These are phyloP conservation scores for Nyctibius grandis DNA, from an alignment of 2,797 vertebrate genomes.

Conservation along the genomic window DNA sequence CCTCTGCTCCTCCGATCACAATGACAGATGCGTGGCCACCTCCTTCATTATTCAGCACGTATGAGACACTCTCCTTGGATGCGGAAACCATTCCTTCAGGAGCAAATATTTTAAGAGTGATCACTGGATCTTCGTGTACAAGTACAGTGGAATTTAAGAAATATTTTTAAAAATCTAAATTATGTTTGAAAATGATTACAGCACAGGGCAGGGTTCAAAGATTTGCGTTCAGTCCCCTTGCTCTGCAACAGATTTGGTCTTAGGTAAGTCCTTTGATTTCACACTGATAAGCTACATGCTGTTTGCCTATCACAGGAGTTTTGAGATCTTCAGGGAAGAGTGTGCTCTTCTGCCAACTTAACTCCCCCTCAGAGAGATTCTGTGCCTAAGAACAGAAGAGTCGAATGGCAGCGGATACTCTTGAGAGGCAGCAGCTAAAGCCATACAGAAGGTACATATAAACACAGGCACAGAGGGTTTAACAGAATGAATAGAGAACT, in stretches of 20 bases:
- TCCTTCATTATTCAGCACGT: slow-evolving; percentile 76
- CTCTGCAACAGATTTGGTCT: background rate
- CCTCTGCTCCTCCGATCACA: slow-evolving; percentile 87
- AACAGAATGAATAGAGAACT: background rate
- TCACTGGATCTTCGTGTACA: background rate
- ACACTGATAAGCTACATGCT: background rate
- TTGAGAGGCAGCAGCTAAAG: background rate
- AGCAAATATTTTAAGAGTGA: background rate
- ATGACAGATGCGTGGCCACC: slow-evolving; percentile 85
- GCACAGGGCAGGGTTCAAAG: background rate
- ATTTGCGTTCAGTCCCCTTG: background rate
- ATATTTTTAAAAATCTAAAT: background rate
- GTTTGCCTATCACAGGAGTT: background rate
- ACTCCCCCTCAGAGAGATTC: background rate
- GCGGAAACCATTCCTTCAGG: slow-evolving; percentile 84
- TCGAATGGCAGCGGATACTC: background rate
- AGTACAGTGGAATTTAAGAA: background rate
- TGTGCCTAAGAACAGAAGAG: background rate
- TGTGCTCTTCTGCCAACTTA: background rate
- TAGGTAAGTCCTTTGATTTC: background rate
- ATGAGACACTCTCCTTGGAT: slow-evolving; percentile 82
- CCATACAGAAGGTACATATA: background rate
- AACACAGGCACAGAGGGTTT: background rate
- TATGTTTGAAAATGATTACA: background rate
- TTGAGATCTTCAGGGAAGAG: background rate